Base-by-base conservation (phyloP, 2,888 invertebrate species). In the Leptopilina myrica region DNA sequence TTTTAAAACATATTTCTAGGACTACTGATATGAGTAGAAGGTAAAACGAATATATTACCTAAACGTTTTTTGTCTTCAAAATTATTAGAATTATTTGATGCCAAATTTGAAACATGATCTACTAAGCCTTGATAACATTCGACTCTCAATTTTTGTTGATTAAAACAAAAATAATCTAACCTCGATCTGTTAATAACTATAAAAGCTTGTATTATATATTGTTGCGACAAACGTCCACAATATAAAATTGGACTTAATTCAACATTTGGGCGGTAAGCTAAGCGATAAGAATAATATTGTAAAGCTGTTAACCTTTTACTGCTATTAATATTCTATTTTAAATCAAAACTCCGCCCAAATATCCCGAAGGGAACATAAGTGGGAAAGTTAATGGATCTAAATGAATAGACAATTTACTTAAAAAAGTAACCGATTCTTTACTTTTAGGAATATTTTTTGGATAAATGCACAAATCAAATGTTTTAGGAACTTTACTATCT, bases 271-370 rank as follows among this genome's bases (percentile, higher is more conserved):
- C n/a, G n/a, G n/a, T n/a, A n/a, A n/a, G n/a, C n/a, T n/a, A n/a
- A 26, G 46, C 80, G 67, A 75, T 80, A 78, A 46, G 80, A 78
- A 80, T 80, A 80, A 80, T 65, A 80, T 75, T 80, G 78, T 14
- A 46, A 46, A 40, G 80, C 53, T 56, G 75, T 73, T 65, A 78
- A 40, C 62, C 62, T 59, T 77, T n/a, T 43, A 64, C 76, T 59
- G 11, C 33, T 69, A 15, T 40, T 67, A 15, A 64, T 5, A 76
- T 76, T 64, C 46, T 64, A 33, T 20, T 14, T 33, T 56, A 77
- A 65, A 43, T 9, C 20, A 14, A 78, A 69, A 76, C 76, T 81
- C 79, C 81, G 64, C n/a, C 80, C 76, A 78, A 59, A 76, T 79
- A 76, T 2, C 67, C 4, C 11, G 56, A 56, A 14, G 56, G 9